A percentile compares a stretch with the other conserved stretches of the same genome.
phyloP scores from a whole-genome alignment of 2,113 vertebrate genomes.

The Phyllostomus discolor region DNA sequence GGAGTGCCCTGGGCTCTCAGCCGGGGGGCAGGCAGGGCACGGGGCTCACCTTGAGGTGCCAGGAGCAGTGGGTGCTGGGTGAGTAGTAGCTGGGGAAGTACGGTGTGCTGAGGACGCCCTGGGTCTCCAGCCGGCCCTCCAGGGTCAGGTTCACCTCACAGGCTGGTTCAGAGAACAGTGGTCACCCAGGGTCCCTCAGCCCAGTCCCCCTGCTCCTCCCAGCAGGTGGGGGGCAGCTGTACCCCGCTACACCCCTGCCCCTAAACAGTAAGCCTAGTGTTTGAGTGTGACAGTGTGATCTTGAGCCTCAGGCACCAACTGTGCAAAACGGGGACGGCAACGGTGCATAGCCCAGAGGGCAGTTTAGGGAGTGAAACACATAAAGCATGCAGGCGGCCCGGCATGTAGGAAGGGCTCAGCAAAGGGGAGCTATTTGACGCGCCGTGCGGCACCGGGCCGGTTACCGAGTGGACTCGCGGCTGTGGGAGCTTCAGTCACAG shows the following conservation, averaged over 20 bases:
- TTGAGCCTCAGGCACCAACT: background rate
- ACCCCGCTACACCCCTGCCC: background rate
- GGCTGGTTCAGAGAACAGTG: constrained; percentile 74
- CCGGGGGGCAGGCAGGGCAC: background rate
- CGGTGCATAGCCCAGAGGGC: background rate
- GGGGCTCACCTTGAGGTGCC: constrained; percentile 88
- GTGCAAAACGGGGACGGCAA: background rate
- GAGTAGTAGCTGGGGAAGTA: constrained; percentile 96
- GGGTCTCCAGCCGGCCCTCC: constrained; percentile 75
- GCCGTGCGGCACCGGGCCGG: rapidly evolving
- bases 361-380: background rate
- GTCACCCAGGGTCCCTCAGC: background rate
- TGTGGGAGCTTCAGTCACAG: rapidly evolving
- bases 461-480: rapidly evolving
- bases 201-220: background rate
- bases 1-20: background rate
- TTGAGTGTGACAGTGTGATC: background rate
- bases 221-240: background rate
- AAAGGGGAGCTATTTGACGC: rapidly evolving
- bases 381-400: rapidly evolving
- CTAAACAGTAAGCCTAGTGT: background rate
- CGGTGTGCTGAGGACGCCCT: constrained; percentile 88
- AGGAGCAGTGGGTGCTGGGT: constrained; percentile 90
- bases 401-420: background rate
- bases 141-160: constrained; percentile 85